These are phyloP conservation scores for Channa striata DNA, from an alignment of 2,797 vertebrate species.

Conservation along the genomic window DNA sequence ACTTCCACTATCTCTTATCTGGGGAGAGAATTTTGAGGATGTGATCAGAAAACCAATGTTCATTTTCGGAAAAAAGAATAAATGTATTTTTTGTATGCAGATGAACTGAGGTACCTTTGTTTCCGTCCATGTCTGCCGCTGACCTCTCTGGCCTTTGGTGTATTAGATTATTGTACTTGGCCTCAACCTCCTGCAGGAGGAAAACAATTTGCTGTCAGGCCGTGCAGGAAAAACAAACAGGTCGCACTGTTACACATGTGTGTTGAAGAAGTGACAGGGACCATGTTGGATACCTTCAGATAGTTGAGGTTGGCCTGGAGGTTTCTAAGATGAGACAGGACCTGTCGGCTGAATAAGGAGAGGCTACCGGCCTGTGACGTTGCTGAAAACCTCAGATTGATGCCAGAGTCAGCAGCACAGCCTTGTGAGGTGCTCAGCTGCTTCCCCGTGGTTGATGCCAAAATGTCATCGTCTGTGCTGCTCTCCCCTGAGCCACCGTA, in stretches of 20 bases:
- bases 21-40: constrained; percentile 12
- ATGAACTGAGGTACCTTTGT: constrained; percentile 85
- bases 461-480: constrained; percentile 92
- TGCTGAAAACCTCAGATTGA: constrained; percentile 85
- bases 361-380: constrained; percentile 85
- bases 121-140: constrained; percentile 85
- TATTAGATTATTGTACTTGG: constrained; percentile 84
- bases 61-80: too few relatives aligned
- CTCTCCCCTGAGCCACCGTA: constrained; percentile 91
- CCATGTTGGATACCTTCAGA: constrained; percentile 86
- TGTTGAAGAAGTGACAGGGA: background rate
- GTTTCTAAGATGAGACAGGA: constrained; percentile 91
- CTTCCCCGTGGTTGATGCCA: constrained; percentile 80
- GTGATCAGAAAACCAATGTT: constrained; percentile 25
- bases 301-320: constrained; percentile 93
- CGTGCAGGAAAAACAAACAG: background rate
- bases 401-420: constrained; percentile 85
- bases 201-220: constrained; percentile 12
- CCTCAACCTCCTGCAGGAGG: constrained; percentile 82
- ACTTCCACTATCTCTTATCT: constrained; percentile 84
- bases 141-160: constrained; percentile 91
- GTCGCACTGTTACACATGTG: background rate
- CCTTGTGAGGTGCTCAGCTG: constrained; percentile 81
- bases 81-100: background rate
- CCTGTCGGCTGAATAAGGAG: constrained; percentile 88